Percentiles rank a stretch among this genome's conserved stretches.
Conservation (phyloP, 1,140 invertebrate genomes). For the Hycleus phaleratus region DNA sequence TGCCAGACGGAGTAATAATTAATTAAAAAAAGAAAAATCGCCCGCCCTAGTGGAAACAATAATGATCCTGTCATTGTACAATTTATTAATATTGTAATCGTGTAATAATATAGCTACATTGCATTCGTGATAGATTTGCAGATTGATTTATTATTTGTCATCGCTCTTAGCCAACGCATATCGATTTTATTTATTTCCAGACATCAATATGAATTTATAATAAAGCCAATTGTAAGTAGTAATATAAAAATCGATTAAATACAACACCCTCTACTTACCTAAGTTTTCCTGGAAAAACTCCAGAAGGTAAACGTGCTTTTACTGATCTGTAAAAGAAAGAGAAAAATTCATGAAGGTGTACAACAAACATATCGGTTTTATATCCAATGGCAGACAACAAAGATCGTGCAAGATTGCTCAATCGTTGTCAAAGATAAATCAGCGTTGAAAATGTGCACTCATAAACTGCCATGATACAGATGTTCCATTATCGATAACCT, state of each 20-base stretch:
- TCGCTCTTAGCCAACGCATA: background rate
- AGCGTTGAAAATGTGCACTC: slow-evolving; percentile 1
- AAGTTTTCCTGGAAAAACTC: too few species aligned
- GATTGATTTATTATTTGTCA: slow-evolving; percentile 4
- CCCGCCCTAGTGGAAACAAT: too few species aligned
- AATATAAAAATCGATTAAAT: too few species aligned
- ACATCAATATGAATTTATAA: background rate
- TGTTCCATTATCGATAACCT: slow-evolving; percentile 6
- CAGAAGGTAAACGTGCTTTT: too few species aligned
- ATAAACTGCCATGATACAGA: slow-evolving; percentile 13
- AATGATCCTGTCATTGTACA: too few species aligned
- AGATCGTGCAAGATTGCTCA: slow-evolving; percentile 9
- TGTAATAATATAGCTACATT: background rate
- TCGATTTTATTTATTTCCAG: background rate
- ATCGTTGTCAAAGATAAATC: slow-evolving; percentile 8
- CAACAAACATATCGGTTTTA: background rate
- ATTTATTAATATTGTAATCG: background rate
- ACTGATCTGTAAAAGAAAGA: background rate
- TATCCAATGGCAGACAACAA: background rate
- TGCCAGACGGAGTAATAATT: too few species aligned
- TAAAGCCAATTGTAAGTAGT: background rate
- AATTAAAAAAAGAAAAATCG: too few species aligned
- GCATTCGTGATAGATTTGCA: slow-evolving; percentile 1
- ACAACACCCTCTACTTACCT: too few species aligned
- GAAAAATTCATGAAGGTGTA: background rate